Evolutionary conservation across 1,140 invertebrate genomes (phyloP).

Genomic region (Venustaconcha ellipsiformis): DNA sequence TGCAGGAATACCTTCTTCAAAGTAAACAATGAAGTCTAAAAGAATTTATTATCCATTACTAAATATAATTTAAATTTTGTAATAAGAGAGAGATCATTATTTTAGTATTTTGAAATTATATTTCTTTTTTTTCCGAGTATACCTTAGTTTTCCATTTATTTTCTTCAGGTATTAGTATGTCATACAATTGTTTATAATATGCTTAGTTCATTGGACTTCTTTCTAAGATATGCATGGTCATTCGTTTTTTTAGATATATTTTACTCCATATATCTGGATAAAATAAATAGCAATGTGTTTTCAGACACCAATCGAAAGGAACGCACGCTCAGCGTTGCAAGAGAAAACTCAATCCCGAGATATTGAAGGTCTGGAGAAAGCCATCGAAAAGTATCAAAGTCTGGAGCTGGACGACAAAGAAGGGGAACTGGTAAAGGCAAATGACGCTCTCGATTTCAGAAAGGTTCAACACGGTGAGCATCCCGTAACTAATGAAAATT

Average conservation of each 20-base stretch:
- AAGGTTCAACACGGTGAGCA: constrained; percentile 6
- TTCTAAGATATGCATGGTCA: not conserved
- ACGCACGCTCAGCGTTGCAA: not conserved
- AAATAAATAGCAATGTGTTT: not conserved
- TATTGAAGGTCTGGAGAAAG: constrained; percentile 5
- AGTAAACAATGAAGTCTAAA: too few relatives aligned
- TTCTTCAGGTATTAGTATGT: too few relatives aligned
- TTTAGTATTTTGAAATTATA: too few relatives aligned
- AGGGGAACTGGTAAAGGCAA: not conserved
- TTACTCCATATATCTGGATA: not conserved
- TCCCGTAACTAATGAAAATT: not conserved
- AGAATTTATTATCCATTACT: too few relatives aligned
- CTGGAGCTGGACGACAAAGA: constrained; percentile 9
- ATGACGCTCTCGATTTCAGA: constrained; percentile 20
- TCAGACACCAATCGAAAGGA: constrained; percentile 13
- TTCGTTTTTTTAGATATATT: not conserved
- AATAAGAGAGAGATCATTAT: too few relatives aligned
- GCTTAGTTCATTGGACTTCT: not conserved
- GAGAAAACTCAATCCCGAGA: not conserved
- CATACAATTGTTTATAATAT: not conserved
- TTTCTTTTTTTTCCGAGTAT: too few relatives aligned
- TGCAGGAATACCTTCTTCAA: too few relatives aligned
- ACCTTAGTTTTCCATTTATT: too few relatives aligned
- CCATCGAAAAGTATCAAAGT: not conserved
- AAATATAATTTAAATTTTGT: too few relatives aligned